These are phyloP conservation scores for Dolichoris vasculosae DNA, from an alignment of 1,140 invertebrate genomes.

Conservation along the genomic window DNA sequence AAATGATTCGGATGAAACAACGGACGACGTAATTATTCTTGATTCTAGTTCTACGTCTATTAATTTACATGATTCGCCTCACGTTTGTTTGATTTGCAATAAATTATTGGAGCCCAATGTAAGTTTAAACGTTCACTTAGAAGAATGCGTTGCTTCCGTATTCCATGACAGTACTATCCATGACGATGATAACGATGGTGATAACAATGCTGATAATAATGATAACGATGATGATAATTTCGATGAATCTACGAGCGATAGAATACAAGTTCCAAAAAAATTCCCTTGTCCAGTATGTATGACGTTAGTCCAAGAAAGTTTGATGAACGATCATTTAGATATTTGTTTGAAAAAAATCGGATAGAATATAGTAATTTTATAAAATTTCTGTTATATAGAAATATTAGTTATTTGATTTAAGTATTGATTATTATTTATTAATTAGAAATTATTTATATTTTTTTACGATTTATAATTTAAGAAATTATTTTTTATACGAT, in stretches of 20 bases:
- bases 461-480: no score
- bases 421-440: not conserved
- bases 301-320: constrained; percentile 58
- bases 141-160: constrained; percentile 76
- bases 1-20: constrained; percentile 19
- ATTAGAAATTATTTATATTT: not conserved
- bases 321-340: constrained; percentile 71
- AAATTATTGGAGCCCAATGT: constrained; percentile 70
- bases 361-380: not conserved
- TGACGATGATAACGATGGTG: constrained; percentile 43
- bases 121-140: constrained; percentile 78
- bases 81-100: constrained; percentile 79
- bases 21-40: constrained; percentile 49
- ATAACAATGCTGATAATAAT: constrained; percentile 55
- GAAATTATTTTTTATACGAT: not conserved
- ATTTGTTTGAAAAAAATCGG: constrained; percentile 58
- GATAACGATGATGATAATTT: constrained; percentile 27
- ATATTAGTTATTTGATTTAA: not conserved
- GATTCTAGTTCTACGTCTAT: constrained; percentile 57
- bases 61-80: constrained; percentile 21
- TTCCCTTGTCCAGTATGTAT: constrained; percentile 71
- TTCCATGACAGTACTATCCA: constrained; percentile 61
- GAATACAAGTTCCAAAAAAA: constrained; percentile 44
- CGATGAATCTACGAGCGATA: constrained; percentile 18
- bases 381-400: not conserved